Evolutionary conservation across 1,140 invertebrate genomes (phyloP).

Genomic region (Campoletis sonorensis): DNA sequence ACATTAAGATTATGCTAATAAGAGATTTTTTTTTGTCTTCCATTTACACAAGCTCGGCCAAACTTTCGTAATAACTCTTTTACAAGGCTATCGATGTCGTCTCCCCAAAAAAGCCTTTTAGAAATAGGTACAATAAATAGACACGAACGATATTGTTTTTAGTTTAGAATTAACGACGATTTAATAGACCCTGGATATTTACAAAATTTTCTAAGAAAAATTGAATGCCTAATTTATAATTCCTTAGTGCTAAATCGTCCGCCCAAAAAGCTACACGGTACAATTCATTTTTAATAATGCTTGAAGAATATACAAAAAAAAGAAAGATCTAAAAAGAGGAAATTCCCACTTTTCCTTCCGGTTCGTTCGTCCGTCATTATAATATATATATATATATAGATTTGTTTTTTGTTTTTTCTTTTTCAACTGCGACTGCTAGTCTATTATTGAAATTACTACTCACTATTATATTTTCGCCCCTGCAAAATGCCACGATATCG

Average conservation of each 20-base stretch:
- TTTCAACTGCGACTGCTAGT: background rate
- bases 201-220: constrained; percentile 64
- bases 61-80: too few relatives aligned
- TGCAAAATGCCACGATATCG: background rate
- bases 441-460: background rate
- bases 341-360: background rate
- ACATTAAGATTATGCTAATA: background rate
- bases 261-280: constrained; percentile 45
- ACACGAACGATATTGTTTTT: constrained; percentile 16
- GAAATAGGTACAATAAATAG: background rate
- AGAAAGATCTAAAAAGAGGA: constrained; percentile 18
- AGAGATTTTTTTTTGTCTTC: constrained; percentile 20
- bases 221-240: constrained; percentile 54
- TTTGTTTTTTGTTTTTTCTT: background rate
- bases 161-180: constrained; percentile 57
- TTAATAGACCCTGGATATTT: constrained; percentile 61
- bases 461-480: background rate
- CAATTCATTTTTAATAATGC: constrained; percentile 42
- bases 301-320: constrained; percentile 49
- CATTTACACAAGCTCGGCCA: too few relatives aligned
- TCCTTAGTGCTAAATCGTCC: constrained; percentile 46
- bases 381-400: too few relatives aligned
- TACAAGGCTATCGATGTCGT: too few relatives aligned
- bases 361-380: too few relatives aligned
- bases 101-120: too few relatives aligned